A percentile compares a stretch with the other conserved stretches of the same genome.
phyloP scores from a whole-genome alignment of 2,888 invertebrate genomes.

The Ceraclea dissimilis region DNA sequence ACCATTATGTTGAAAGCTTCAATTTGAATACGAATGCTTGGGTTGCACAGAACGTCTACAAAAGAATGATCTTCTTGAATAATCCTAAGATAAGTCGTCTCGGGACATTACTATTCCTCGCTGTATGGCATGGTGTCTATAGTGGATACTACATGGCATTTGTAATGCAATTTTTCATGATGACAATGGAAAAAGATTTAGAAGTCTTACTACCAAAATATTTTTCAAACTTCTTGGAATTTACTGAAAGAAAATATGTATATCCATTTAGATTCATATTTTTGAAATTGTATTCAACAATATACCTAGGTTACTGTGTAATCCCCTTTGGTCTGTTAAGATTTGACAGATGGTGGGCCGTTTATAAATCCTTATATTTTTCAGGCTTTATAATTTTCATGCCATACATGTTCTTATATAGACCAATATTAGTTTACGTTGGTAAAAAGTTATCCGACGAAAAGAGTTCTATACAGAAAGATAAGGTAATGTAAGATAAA shows the following conservation, averaged over 20 bases:
- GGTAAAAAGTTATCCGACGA: slow-evolving; percentile 11
- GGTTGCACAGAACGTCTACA: slow-evolving; percentile 91
- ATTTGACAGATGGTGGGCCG: slow-evolving; percentile 58
- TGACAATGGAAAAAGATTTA: slow-evolving; percentile 75
- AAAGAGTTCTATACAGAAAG: slow-evolving; percentile 5
- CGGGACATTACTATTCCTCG: slow-evolving; percentile 76
- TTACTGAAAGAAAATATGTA: slow-evolving; percentile 36
- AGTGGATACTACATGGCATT: slow-evolving; percentile 92
- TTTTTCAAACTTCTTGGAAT: background rate
- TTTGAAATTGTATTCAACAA: slow-evolving; percentile 64
- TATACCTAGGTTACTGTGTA: slow-evolving; percentile 79
- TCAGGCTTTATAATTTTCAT: slow-evolving; percentile 61
- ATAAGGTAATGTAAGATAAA: background rate
- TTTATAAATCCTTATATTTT: slow-evolving; percentile 58
- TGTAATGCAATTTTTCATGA: slow-evolving; percentile 82
- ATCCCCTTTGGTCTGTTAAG: slow-evolving; percentile 67
- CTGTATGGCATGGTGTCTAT: slow-evolving; percentile 94
- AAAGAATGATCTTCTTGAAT: slow-evolving; percentile 83
- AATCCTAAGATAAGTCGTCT: slow-evolving; percentile 75
- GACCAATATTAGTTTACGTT: slow-evolving; percentile 32
- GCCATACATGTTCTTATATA: slow-evolving; percentile 56
- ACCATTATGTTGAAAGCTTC: slow-evolving; percentile 84
- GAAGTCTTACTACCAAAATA: slow-evolving; percentile 42
- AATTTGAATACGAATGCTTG: slow-evolving; percentile 95
- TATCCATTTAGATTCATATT: slow-evolving; percentile 48